phyloP scores from a whole-genome alignment of 1,140 invertebrate genomes.

The Pogonomyrmex barbatus region DNA sequence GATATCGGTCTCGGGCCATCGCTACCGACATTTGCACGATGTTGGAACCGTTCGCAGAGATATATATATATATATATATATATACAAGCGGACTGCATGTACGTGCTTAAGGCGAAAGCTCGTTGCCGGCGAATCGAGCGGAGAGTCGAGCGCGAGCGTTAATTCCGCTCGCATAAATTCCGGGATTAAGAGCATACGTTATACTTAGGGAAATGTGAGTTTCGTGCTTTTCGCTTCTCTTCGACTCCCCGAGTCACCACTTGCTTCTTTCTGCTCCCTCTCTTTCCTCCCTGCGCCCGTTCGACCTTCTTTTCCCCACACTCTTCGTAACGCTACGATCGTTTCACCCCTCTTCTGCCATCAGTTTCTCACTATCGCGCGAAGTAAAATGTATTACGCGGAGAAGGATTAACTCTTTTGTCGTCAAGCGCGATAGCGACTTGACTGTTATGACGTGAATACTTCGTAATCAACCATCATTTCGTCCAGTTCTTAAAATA shows the following conservation, averaged over 20 bases:
- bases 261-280: not conserved
- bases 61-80: too few species aligned
- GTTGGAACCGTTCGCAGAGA: conserved; percentile 11
- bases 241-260: conserved; percentile 38
- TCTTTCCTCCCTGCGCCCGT: not conserved
- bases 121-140: conserved; percentile 61
- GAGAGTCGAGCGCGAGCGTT: conserved; percentile 73
- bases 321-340: conserved; percentile 12
- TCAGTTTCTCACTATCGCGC: conserved; percentile 11
- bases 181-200: conserved; percentile 82
- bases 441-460: conserved; percentile 18
- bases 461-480: conserved; percentile 10
- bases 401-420: conserved; percentile 22
- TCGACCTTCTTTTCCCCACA: conserved; percentile 26
- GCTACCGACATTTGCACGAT: conserved; percentile 14
- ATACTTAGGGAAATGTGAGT: conserved; percentile 82
- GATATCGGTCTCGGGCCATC: conserved; percentile 51
- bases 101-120: conserved; percentile 43
- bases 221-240: conserved; percentile 75
- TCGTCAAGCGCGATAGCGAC: conserved; percentile 15
- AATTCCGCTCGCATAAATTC: conserved; percentile 83
- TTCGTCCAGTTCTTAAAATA: conserved; percentile 1
- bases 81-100: conserved; percentile 9
- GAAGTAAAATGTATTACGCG: conserved; percentile 36
- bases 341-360: conserved; percentile 53